A percentile compares a stretch with the other conserved stretches of the same genome.
Conservation (phyloP, 2,797 vertebrate genomes). For the Eulemur mongoz region DNA sequence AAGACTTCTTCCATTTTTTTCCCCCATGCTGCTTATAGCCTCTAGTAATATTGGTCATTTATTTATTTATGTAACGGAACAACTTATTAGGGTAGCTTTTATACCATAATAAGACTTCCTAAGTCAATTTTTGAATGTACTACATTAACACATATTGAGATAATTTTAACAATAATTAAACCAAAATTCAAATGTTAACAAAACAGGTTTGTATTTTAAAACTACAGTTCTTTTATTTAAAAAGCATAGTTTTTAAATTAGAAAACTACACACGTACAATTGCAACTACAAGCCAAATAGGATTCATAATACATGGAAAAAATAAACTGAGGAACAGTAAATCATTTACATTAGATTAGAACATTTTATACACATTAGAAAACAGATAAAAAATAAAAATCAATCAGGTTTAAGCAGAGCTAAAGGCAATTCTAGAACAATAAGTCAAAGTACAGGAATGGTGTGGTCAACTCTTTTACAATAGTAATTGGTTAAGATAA, state of each 20-base stretch:
- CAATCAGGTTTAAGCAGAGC: conserved; percentile 1
- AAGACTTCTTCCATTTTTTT: conserved; percentile 88
- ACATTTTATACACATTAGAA: conserved; percentile 66
- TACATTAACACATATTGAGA: conserved; percentile 82
- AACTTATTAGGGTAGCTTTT: conserved; percentile 86
- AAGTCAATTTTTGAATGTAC: conserved; percentile 82
- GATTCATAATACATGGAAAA: conserved; percentile 55
- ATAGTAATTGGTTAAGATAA: conserved; percentile 42
- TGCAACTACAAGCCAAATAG: conserved; percentile 49
- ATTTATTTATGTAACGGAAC: conserved; percentile 87
- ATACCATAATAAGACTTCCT: conserved; percentile 81
- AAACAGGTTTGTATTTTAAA: conserved; percentile 70
- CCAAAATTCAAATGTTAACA: conserved; percentile 73
- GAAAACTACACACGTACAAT: neutral
- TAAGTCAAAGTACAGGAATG: conserved; percentile 27
- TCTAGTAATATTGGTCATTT: conserved; percentile 86
- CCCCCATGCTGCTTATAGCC: conserved; percentile 84
- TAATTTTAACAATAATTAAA: conserved; percentile 83
- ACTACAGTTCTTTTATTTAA: conserved; percentile 44
- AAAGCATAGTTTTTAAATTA: conserved; percentile 69
- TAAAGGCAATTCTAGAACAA: conserved; percentile 30
- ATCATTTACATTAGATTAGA: conserved; percentile 12
- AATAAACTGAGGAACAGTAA: conserved; percentile 31
- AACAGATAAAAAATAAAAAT: conserved; percentile 51
- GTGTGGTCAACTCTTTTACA: neutral